phyloP scores from a whole-genome alignment of 2,113 vertebrate species.

The Prochilodus magdalenae region DNA sequence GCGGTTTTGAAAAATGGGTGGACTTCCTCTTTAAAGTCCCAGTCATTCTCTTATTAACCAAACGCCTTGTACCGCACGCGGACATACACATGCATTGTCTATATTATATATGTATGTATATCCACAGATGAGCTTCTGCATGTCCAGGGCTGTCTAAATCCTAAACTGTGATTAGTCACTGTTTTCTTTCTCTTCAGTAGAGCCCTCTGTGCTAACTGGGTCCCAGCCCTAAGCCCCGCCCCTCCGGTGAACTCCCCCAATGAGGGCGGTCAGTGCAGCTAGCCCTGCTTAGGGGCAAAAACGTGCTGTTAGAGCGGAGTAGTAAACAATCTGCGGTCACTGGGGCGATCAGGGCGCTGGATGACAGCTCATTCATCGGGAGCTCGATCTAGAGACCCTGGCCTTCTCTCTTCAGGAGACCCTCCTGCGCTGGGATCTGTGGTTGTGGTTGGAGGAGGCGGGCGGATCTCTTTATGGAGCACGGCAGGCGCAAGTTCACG shows the following conservation, averaged over 20 bases:
- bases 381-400: background rate
- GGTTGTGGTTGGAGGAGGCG: background rate
- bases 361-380: background rate
- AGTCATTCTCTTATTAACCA: too few species aligned
- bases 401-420: background rate
- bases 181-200: too few species aligned
- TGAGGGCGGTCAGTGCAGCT: constrained; percentile 38
- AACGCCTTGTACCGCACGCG: too few species aligned
- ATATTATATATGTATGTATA: too few species aligned
- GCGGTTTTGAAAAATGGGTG: too few species aligned
- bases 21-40: too few species aligned
- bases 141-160: too few species aligned
- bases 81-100: too few species aligned
- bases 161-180: background rate
- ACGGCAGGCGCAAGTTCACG: constrained; percentile 43
- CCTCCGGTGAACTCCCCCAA: constrained; percentile 41
- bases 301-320: constrained; percentile 29
- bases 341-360: background rate
- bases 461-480: constrained; percentile 26
- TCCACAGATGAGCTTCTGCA: too few species aligned
- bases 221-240: constrained; percentile 44
- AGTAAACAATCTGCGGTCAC: constrained; percentile 45
- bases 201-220: too few species aligned
- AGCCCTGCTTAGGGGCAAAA: constrained; percentile 5
- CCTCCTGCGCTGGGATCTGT: background rate